phyloP scores from a whole-genome alignment of 2,113 vertebrate species.

The Centropristis striata region DNA sequence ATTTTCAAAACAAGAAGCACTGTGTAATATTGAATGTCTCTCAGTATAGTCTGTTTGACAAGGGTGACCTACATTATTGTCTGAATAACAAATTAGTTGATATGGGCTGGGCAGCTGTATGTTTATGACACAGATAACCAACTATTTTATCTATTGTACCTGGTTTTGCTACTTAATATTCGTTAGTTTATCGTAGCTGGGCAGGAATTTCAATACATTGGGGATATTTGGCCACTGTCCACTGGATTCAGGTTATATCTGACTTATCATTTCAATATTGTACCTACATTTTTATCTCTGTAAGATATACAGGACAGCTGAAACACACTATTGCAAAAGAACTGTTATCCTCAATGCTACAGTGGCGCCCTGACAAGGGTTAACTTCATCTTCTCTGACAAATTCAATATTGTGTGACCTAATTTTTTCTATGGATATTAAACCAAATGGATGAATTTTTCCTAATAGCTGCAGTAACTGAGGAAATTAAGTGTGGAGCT shows the following conservation, averaged over 20 bases:
- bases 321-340: not conserved
- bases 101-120: not conserved
- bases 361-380: not conserved
- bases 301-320: not conserved
- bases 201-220: not conserved
- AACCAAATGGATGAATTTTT: conserved; percentile 56
- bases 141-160: not conserved
- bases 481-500: conserved; percentile 60
- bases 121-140: not conserved
- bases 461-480: conserved; percentile 62
- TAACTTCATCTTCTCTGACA: conserved; percentile 52
- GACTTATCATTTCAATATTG: not conserved
- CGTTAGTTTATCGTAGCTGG: not conserved
- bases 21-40: not conserved
- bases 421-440: conserved; percentile 53
- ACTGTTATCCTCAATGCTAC: not conserved
- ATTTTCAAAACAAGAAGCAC: not conserved
- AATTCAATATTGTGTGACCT: conserved; percentile 56
- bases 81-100: not conserved
- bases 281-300: not conserved
- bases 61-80: not conserved
- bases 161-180: not conserved
- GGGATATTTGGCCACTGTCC: not conserved
- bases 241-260: not conserved
- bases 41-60: not conserved